Conservation (phyloP, 1,140 invertebrate genomes). For the Lepidurus couesii region DNA sequence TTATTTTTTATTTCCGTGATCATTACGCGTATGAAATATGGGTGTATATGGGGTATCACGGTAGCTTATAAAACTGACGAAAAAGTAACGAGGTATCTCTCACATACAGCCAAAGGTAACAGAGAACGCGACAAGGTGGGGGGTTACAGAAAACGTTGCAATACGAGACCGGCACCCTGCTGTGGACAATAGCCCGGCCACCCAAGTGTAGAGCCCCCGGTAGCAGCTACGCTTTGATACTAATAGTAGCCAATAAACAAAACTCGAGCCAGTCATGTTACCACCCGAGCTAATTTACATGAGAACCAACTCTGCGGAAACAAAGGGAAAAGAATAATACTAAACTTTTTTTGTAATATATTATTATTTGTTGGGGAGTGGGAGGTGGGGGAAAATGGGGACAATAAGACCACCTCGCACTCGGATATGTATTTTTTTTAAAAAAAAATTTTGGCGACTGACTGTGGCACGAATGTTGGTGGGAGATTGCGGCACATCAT, state of each 20-base stretch:
- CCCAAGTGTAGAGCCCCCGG: conserved; percentile 24
- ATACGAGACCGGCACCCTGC: conserved; percentile 13
- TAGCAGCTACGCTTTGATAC: conserved; percentile 25
- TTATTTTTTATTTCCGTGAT: neutral
- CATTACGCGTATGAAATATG: conserved; percentile 19
- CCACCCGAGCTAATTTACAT: conserved; percentile 21
- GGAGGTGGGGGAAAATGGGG: too few species aligned
- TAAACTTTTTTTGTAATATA: too few species aligned
- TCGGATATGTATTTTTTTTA: too few species aligned
- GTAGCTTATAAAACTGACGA: neutral
- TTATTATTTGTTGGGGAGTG: too few species aligned
- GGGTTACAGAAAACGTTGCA: conserved; percentile 20
- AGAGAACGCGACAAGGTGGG: conserved; percentile 7
- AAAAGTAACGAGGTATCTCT: neutral
- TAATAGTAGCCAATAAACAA: conserved; percentile 27
- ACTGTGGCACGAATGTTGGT: too few species aligned
- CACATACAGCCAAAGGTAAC: conserved; percentile 30
- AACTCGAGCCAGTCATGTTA: conserved; percentile 2
- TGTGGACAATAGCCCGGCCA: neutral
- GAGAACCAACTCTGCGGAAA: conserved; percentile 3
- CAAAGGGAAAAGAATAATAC: neutral
- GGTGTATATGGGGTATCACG: conserved; percentile 9
- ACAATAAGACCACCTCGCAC: too few species aligned
- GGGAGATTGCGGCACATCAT: too few species aligned
- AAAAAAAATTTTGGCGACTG: too few species aligned